These are phyloP conservation scores for Delichon dasypus DNA, from an alignment of 2,797 vertebrate species.

Conservation along the genomic window DNA sequence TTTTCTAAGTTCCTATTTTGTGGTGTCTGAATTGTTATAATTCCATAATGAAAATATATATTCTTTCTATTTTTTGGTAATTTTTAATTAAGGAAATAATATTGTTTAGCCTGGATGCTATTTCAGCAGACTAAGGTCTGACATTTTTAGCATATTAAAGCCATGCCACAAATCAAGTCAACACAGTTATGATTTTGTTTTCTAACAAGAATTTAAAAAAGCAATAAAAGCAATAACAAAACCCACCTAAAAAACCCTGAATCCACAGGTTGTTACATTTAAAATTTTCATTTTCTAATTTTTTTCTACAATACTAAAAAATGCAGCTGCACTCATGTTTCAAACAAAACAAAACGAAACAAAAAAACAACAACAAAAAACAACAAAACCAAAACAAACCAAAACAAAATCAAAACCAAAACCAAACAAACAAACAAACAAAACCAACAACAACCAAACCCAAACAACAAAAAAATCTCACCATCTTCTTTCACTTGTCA, in stretches of 20 bases:
- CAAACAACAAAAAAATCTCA: neutral
- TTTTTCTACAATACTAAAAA: neutral
- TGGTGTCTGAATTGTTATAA: neutral
- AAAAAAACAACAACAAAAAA: neutral
- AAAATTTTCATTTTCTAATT: neutral
- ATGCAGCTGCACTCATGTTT: neutral
- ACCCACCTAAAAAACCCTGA: rapidly evolving
- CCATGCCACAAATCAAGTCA: neutral
- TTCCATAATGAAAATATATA: neutral
- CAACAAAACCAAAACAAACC: neutral
- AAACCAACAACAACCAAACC: too few species aligned
- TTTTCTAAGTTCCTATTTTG: neutral
- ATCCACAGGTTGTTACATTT: neutral
- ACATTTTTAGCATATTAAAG: neutral
- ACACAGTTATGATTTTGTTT: neutral
- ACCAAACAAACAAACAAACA: neutral
- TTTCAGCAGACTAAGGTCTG: neutral
- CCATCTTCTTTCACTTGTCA: neutral
- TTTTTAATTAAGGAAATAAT: neutral
- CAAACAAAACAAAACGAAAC: neutral
- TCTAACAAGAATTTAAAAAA: neutral
- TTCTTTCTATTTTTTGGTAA: neutral
- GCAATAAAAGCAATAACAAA: rapidly evolving
- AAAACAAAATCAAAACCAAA: neutral
- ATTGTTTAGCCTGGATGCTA: neutral